A percentile compares a stretch with the other conserved stretches of the same genome.
Conservation (phyloP, 30 jellyfish, hydroid and myxozoan genomes). For the Rhopilema esculentum region DNA sequence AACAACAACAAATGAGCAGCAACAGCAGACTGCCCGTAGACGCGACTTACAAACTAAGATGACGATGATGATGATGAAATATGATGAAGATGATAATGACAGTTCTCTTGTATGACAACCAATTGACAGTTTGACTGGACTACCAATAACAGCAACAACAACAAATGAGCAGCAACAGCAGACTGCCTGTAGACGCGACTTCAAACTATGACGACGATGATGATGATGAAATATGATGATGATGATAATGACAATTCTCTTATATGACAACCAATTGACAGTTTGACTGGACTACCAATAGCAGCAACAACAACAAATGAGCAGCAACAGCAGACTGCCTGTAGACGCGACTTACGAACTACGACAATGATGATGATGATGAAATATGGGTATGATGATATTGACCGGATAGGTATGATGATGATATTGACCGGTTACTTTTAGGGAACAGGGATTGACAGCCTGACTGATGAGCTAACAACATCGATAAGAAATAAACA, state of each 20-base stretch:
- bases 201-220: slow-evolving; percentile 14
- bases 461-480: no score
- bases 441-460: no score
- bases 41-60: no score
- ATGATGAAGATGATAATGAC: slow-evolving; percentile 7
- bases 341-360: no score
- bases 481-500: no score
- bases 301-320: not conserved
- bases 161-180: not conserved
- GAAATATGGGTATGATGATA: slow-evolving; percentile 2
- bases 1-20: no score
- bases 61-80: slow-evolving; percentile 1
- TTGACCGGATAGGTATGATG: no score
- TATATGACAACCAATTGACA: not conserved
- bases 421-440: no score
- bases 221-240: not conserved
- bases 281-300: not conserved
- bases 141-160: not conserved
- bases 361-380: not conserved
- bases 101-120: not conserved
- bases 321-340: not conserved
- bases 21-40: no score
- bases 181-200: no score
- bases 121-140: not conserved
- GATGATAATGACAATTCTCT: not conserved